A percentile compares a stretch with the other conserved stretches of the same genome.
Conservation (phyloP, 1,140 invertebrate genomes). For the Lucilia sericata region DNA sequence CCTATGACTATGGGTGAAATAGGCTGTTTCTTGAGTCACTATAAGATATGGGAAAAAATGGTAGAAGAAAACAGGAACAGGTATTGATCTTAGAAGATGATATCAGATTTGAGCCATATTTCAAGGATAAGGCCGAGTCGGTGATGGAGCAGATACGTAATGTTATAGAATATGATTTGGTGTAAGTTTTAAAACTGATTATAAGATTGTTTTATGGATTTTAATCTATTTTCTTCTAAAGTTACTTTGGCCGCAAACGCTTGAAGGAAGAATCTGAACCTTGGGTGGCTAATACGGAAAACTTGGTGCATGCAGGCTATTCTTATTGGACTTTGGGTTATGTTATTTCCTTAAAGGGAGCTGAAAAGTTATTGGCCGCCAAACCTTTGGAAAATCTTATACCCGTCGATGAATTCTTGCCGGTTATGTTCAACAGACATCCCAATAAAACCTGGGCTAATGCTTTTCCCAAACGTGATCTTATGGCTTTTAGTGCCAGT, state of each 20-base stretch:
- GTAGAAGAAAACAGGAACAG: slow-evolving; percentile 74
- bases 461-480: slow-evolving; percentile 78
- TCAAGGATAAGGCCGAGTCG: slow-evolving; percentile 77
- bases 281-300: slow-evolving; percentile 75
- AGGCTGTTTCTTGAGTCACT: slow-evolving; percentile 96
- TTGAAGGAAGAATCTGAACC: slow-evolving; percentile 78
- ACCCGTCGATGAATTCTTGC: slow-evolving; percentile 97
- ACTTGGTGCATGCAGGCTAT: slow-evolving; percentile 86
- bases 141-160: slow-evolving; percentile 80
- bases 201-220: background rate
- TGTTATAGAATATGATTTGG: slow-evolving; percentile 85
- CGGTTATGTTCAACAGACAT: slow-evolving; percentile 95
- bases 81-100: slow-evolving; percentile 95
- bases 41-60: slow-evolving; percentile 88
- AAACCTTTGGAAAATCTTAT: slow-evolving; percentile 88
- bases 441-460: slow-evolving; percentile 82
- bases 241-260: slow-evolving; percentile 92
- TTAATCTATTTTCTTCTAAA: slow-evolving; percentile 63
- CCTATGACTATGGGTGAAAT: slow-evolving; percentile 95
- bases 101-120: slow-evolving; percentile 91
- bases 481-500: slow-evolving; percentile 85
- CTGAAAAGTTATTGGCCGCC: slow-evolving; percentile 74
- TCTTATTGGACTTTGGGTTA: slow-evolving; percentile 99
- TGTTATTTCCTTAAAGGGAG: slow-evolving; percentile 68
- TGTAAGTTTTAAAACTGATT: slow-evolving; percentile 74